Base-by-base conservation (phyloP, 2,888 invertebrate genomes). In the Hermodice carunculata region DNA sequence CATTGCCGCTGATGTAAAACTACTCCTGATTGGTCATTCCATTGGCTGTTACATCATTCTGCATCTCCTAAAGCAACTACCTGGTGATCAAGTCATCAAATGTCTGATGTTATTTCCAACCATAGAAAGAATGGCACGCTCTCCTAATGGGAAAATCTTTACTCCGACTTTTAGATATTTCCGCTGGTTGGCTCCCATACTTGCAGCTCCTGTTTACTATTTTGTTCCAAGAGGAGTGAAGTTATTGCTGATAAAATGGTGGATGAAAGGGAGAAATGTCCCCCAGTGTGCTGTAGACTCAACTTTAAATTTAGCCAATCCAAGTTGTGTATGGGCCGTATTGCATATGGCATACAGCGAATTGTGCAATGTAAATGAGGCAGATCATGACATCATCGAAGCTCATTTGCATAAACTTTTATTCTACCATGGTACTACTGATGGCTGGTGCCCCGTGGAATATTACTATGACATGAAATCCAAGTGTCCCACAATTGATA, bases 11-110 rank as follows among this genome's bases (percentile, higher is more conserved):
- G 88, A 90, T 78, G 90, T 91, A 17, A 74, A 69, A 28, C 71
- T 97, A 43, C 92, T 94, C 84, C 86, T 96, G 42, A 89, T 96
- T 74, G 95, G 94, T 1, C 96, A 97, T 88, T 96, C 96, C 0
- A 94, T 96, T 79, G 97, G 97, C 3, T 90, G 92, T 58, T 94
- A 95, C 90, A 91, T 95, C 79, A 89, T 91, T 68, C 81, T 95
- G 62, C 91, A 95, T 80, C 82, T 94, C 53, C 80, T 94, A 31
- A 89, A 91, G 72, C 86, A 76, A 24, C 73, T 86, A 28, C 64
- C 76, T 31, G 67, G 74, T n/a, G 71, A 79, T 19, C 66, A 78
- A 24, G 87, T 89, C 22, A 46, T 71, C 31, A 73, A 79, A 64
- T 93, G 77, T 84, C 88, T 76, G 85, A 86, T 95, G 70, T 86